Conservation (phyloP, 2,797 vertebrate species). For the Lacerta agilis region DNA sequence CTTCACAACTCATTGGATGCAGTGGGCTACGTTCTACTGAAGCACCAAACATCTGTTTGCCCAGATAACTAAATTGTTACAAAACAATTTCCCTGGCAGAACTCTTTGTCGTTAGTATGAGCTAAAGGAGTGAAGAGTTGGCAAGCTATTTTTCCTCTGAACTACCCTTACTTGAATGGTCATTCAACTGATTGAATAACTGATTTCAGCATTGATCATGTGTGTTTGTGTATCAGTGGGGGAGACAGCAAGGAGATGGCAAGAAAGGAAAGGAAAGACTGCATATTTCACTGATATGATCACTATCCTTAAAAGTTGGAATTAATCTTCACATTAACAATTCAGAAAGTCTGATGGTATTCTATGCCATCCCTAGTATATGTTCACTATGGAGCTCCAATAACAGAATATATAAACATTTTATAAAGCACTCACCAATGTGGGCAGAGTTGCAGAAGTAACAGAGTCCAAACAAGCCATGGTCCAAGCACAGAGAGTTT, state of each 20-base stretch:
- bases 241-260: background rate
- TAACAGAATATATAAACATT: too few species aligned
- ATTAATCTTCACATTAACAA: too few species aligned
- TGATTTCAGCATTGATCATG: slow-evolving; percentile 1
- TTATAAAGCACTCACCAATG: too few species aligned
- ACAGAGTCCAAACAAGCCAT: too few species aligned
- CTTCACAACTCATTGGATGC: slow-evolving; percentile 5
- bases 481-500: too few species aligned
- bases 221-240: fast-evolving
- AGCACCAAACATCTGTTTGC: slow-evolving; percentile 20
- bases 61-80: slow-evolving; percentile 1
- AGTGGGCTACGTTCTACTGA: slow-evolving; percentile 22
- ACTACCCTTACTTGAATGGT: slow-evolving; percentile 16
- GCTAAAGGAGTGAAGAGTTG: background rate
- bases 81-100: background rate
- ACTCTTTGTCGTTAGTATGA: background rate
- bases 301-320: too few species aligned
- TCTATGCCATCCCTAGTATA: too few species aligned
- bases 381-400: too few species aligned
- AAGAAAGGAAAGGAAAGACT: background rate
- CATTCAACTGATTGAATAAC: background rate
- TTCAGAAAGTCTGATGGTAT: too few species aligned
- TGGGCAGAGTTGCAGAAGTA: too few species aligned
- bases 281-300: too few species aligned
- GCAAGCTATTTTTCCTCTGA: slow-evolving; percentile 3